Conservation (phyloP, 1,140 invertebrate genomes). For the Ganaspis sp. region DNA sequence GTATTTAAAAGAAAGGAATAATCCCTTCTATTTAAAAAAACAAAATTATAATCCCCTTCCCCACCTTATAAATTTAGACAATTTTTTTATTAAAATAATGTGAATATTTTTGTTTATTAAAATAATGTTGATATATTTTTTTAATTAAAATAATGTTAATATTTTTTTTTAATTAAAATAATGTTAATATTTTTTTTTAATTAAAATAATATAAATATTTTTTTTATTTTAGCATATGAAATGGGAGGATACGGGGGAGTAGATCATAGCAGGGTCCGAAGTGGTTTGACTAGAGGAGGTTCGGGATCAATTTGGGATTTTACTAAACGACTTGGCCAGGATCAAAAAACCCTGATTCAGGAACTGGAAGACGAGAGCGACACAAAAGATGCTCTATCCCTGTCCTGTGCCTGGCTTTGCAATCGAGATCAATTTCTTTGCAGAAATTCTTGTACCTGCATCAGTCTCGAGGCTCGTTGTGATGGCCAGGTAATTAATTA, state of each 20-base stretch:
- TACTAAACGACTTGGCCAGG: constrained; percentile 50
- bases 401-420: constrained; percentile 75
- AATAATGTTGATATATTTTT: constrained; percentile 19
- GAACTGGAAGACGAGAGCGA: constrained; percentile 65
- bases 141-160: not conserved
- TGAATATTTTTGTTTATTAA: not conserved
- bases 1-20: too few relatives aligned
- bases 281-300: constrained; percentile 51
- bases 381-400: constrained; percentile 40
- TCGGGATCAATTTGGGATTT: constrained; percentile 46
- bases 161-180: constrained; percentile 2
- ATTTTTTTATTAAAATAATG: too few relatives aligned
- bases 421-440: constrained; percentile 76
- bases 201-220: constrained; percentile 31
- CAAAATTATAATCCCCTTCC: not conserved
- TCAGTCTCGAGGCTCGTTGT: constrained; percentile 67
- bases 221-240: constrained; percentile 42
- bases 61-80: too few relatives aligned
- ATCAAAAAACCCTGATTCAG: constrained; percentile 61
- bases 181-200: constrained; percentile 9
- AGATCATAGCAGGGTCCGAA: constrained; percentile 53
- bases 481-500: constrained; percentile 61
- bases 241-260: constrained; percentile 39
- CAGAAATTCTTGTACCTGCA: constrained; percentile 79
- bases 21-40: not conserved